Percentiles rank a stretch among this genome's conserved stretches.
phyloP scores from a whole-genome alignment of 2,888 invertebrate species.

The Eupithecia insigniata region DNA sequence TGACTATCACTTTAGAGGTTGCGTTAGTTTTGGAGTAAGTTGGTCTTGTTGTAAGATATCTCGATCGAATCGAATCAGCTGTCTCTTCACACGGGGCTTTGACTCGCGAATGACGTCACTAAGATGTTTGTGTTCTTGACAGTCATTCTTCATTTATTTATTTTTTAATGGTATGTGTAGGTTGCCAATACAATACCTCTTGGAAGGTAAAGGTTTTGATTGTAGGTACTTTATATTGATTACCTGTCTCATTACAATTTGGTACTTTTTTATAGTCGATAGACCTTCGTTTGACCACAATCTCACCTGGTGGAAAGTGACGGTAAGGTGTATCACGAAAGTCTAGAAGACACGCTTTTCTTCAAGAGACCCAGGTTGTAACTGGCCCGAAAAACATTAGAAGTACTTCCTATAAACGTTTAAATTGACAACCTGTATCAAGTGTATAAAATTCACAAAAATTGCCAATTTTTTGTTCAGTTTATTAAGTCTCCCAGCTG shows the following conservation, averaged over 20 bases:
- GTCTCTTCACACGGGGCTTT: slow-evolving; percentile 77
- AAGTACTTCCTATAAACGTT: too few relatives aligned
- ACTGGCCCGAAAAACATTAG: too few relatives aligned
- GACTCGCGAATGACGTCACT: slow-evolving; percentile 52
- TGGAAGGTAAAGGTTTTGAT: neutral
- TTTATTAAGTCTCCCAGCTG: neutral
- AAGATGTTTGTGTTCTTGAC: slow-evolving; percentile 13
- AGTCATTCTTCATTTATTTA: neutral
- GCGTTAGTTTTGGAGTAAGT: slow-evolving; percentile 15
- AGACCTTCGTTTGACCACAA: too few relatives aligned
- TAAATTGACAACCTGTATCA: neutral
- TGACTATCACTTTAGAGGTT: slow-evolving; percentile 37
- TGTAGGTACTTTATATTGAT: neutral
- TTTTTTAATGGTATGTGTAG: neutral
- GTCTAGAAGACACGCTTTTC: too few relatives aligned
- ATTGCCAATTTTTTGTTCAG: neutral
- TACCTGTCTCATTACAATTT: neutral
- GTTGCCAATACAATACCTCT: neutral
- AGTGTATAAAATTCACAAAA: neutral
- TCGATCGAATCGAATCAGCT: slow-evolving; percentile 71
- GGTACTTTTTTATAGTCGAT: too few relatives aligned
- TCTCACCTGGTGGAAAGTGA: too few relatives aligned
- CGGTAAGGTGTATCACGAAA: too few relatives aligned
- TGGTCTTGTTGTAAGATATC: slow-evolving; percentile 56
- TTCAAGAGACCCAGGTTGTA: too few relatives aligned